phyloP scores from a whole-genome alignment of 2,113 vertebrate species.

The Poeciliopsis occidentalis region DNA sequence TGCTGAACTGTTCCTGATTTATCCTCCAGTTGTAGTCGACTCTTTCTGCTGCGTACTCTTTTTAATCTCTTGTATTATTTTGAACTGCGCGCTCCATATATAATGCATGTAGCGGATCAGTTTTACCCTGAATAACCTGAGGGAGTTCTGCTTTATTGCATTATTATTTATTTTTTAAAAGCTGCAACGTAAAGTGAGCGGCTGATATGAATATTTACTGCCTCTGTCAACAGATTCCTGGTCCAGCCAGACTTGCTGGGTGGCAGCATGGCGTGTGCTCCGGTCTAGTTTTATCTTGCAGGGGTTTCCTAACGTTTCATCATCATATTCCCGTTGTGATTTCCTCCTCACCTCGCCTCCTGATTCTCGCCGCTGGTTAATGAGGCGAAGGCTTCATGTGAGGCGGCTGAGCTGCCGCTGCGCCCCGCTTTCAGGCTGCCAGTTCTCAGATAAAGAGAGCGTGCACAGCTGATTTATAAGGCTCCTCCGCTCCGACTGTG shows the following conservation, averaged over 20 bases:
- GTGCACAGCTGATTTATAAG: slow-evolving; percentile 56
- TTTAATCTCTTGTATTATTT: too few relatives aligned
- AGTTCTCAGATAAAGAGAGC: slow-evolving; percentile 58
- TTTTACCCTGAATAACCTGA: too few relatives aligned
- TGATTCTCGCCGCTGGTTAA: slow-evolving; percentile 23
- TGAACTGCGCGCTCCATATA: too few relatives aligned
- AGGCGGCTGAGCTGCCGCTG: slow-evolving; percentile 32
- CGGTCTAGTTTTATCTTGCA: neutral
- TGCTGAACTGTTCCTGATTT: too few relatives aligned
- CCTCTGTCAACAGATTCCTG: neutral
- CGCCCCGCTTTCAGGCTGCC: slow-evolving; percentile 48
- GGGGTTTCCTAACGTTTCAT: slow-evolving; percentile 59
- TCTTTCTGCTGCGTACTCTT: too few relatives aligned
- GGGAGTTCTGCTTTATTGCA: too few relatives aligned
- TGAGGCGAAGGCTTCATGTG: slow-evolving; percentile 24
- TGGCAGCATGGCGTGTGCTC: neutral
- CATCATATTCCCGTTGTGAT: slow-evolving; percentile 40
- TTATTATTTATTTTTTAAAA: too few relatives aligned
- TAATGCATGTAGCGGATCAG: too few relatives aligned
- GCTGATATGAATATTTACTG: neutral
- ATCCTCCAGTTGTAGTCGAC: too few relatives aligned
- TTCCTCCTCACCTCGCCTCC: slow-evolving; percentile 37
- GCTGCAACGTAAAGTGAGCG: neutral
- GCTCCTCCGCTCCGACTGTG: slow-evolving; percentile 22
- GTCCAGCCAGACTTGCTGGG: neutral